Conservation (phyloP, 2,113 vertebrate genomes). For the Muntiacus reevesi region DNA sequence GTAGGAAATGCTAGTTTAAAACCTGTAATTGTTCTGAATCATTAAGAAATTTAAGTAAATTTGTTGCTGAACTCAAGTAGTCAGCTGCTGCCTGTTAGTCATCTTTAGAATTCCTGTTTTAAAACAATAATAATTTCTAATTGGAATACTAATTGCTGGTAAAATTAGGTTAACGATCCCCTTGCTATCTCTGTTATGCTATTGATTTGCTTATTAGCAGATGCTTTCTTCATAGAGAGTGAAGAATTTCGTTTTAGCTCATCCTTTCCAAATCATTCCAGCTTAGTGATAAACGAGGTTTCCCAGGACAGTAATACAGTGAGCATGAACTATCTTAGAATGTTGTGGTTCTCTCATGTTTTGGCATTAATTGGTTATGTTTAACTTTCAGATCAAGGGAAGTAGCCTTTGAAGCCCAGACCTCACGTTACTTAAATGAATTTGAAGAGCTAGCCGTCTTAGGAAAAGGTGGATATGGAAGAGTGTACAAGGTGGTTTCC, state of each 20-base stretch:
- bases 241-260: background rate
- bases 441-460: constrained; percentile 92
- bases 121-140: background rate
- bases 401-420: constrained; percentile 90
- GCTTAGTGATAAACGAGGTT: background rate
- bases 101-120: background rate
- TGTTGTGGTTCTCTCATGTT: background rate
- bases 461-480: constrained; percentile 95
- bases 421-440: constrained; percentile 95
- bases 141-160: background rate
- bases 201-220: background rate
- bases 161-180: background rate
- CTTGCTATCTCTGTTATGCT: background rate
- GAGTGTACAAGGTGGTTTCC: constrained; percentile 92
- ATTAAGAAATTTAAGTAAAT: background rate
- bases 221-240: background rate
- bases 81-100: background rate
- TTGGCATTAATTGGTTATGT: background rate
- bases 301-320: background rate
- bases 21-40: background rate
- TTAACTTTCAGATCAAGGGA: constrained; percentile 84
- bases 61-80: background rate
- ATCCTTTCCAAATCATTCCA: background rate
- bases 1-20: constrained; percentile 17
- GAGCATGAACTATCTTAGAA: background rate